Evolutionary conservation across 2,113 vertebrate species (phyloP), one percentile per base, ranked within the genome.

Genomic region (Oceanites oceanicus): DNA sequence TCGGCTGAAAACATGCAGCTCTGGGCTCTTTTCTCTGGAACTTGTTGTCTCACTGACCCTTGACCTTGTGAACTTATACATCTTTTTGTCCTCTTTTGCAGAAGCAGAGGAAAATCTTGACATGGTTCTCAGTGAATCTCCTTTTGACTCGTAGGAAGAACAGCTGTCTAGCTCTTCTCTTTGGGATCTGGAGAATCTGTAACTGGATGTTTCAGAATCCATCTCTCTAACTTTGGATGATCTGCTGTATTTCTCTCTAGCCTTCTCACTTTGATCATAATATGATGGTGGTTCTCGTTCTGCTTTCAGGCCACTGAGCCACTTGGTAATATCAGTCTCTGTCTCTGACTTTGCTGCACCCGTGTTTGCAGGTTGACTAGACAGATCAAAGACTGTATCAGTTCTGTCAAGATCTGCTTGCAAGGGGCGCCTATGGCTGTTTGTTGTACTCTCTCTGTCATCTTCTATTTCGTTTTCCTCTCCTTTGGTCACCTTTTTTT

Each of bases 401-500:
- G 65, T 95, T 55, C 90, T 97, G 29, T 98, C 97, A 84, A 94
- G 92, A 52, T 96, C 85, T 59, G 84, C 82, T 47, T 92, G 96
- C 50, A 97, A 95, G 27, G 86, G 86, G 7, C 2, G 25, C 16
- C 30, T 90, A 42, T 90, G 84, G 62, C 96, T 97, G 45, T 93
- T 96, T 9, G 87, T 90, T 92, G 92, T 81, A 18, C 88, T 97
- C 90, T 96, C 97, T 10, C 30, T 16, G 53, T 95, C 95, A 81
- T 96, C 96, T 15, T 97, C 97, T 30, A 20, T 66, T 92, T 62
- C 95, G 81, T 96, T 95, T 38, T 98, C 98, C 2, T 98, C 98
- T 23, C 98, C 98, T 94, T 98, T 98, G 6, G 97, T 97, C 92
- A 98, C 98, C 96, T 99, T 99, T 91, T 99, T 99, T 97, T 99